phyloP scores from a whole-genome alignment of 2,888 invertebrate species.

The Seira ritae region DNA sequence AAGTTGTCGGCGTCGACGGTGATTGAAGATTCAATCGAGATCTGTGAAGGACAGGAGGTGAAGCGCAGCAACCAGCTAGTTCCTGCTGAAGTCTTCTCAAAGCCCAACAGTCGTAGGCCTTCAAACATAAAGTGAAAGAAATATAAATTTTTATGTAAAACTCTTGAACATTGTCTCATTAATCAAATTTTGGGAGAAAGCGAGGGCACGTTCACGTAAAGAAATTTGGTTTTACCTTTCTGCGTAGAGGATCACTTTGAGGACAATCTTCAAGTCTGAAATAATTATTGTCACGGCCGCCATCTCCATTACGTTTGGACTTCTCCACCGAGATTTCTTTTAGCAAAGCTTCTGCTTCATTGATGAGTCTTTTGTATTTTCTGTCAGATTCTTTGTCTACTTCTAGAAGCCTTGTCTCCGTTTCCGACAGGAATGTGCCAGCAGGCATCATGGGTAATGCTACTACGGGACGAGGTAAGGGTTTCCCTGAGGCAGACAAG shows the following conservation, averaged over 20 bases:
- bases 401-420: slow-evolving; percentile 70
- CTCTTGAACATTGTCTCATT: background rate
- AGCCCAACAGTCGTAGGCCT: slow-evolving; percentile 74
- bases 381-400: slow-evolving; percentile 66
- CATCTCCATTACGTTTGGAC: slow-evolving; percentile 47
- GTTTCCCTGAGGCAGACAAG: slow-evolving; percentile 51
- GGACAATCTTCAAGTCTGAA: slow-evolving; percentile 71
- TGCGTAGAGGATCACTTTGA: slow-evolving; percentile 73
- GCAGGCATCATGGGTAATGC: slow-evolving; percentile 68
- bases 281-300: slow-evolving; percentile 40
- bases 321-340: slow-evolving; percentile 71
- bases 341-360: slow-evolving; percentile 70
- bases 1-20: slow-evolving; percentile 62
- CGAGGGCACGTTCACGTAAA: too few species aligned
- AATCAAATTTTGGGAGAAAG: background rate
- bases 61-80: slow-evolving; percentile 72
- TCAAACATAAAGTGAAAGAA: slow-evolving; percentile 12
- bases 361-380: slow-evolving; percentile 72
- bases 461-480: slow-evolving; percentile 60
- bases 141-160: background rate
- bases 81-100: slow-evolving; percentile 72
- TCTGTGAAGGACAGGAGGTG: slow-evolving; percentile 72
- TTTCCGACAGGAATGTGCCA: slow-evolving; percentile 72
- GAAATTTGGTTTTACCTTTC: slow-evolving; percentile 68
- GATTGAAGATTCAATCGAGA: slow-evolving; percentile 69